Conservation (phyloP, 2,113 vertebrate species). For the Eclectus roratus region DNA sequence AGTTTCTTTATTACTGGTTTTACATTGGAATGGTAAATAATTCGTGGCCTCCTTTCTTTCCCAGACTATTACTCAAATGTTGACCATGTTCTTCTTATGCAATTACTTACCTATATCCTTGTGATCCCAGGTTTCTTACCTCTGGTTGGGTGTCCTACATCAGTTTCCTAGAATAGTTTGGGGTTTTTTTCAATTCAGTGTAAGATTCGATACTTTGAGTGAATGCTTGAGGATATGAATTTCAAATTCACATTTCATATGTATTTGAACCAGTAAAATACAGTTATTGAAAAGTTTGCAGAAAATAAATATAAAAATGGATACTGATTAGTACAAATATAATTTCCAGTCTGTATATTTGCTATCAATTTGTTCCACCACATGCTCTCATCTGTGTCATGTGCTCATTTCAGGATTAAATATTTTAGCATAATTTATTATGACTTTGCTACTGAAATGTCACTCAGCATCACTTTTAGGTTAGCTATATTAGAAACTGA, state of each 20-base stretch:
- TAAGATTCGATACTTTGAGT: neutral
- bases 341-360: slow-evolving; percentile 32
- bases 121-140: neutral
- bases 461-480: neutral
- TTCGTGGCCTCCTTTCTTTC: neutral
- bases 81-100: neutral
- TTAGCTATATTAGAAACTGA: neutral
- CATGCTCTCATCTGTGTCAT: neutral
- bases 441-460: slow-evolving; percentile 20
- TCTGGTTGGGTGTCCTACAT: neutral
- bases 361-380: slow-evolving; percentile 34
- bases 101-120: neutral
- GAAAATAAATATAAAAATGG: slow-evolving; percentile 29
- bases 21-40: neutral
- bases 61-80: neutral
- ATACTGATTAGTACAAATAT: slow-evolving; percentile 26
- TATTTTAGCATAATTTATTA: slow-evolving; percentile 9
- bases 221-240: neutral
- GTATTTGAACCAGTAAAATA: slow-evolving; percentile 18
- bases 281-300: neutral
- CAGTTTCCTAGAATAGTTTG: neutral
- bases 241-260: neutral
- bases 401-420: neutral
- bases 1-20: neutral
- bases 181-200: neutral